Base-by-base conservation (phyloP, 2,888 invertebrate genomes). In the Watsonalla cultraria region DNA sequence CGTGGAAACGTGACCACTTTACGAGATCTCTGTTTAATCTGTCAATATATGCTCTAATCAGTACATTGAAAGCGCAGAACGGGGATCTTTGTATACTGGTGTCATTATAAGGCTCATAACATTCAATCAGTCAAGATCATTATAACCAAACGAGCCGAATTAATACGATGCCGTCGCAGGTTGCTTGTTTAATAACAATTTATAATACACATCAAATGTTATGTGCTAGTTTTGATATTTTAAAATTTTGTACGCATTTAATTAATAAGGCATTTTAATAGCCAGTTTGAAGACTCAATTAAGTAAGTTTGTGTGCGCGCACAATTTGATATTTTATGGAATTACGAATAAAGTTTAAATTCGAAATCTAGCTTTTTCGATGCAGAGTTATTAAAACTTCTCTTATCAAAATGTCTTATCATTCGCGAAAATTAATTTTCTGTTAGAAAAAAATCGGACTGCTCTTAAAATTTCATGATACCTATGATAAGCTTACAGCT, bases 121-220 rank as follows among this genome's bases (percentile, higher is more conserved):
- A 76, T 78, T 80, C 70, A 77, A 78, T 80, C 78, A 79, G 67
- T 67, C 62, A 60, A 65, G 66, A 69, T 76, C 76, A 78, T 80
- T 78, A 77, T 70, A 70, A 68, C 65, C 57, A 71, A 66, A 74
- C 67, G 64, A 54, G 57, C 56, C 46, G 65, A 58, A 65, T 71
- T 70, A 70, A 70, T 70, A 69, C 55, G 58, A 62, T 53, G 58
- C 57, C 65, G 72, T 68, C 64, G 62, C 67, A 57, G 42, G 67
- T 65, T 58, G 66, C 70, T 71, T 77, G 72, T 78, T 74, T 74
- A 70, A 70, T 68, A 56, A 60, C 65, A 69, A 72, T 67, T 68
- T 72, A 74, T 70, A 72, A 73, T 69, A 67, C 69, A 72, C 70
- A 77, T 74, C 65, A 77, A 71, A 76, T 64, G 66, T 71, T 70